Percentiles rank a stretch among this genome's conserved stretches.
phyloP scores from a whole-genome alignment of 37 sponge, comb jelly and placozoan genomes.

The Aplysina aerophoba region DNA sequence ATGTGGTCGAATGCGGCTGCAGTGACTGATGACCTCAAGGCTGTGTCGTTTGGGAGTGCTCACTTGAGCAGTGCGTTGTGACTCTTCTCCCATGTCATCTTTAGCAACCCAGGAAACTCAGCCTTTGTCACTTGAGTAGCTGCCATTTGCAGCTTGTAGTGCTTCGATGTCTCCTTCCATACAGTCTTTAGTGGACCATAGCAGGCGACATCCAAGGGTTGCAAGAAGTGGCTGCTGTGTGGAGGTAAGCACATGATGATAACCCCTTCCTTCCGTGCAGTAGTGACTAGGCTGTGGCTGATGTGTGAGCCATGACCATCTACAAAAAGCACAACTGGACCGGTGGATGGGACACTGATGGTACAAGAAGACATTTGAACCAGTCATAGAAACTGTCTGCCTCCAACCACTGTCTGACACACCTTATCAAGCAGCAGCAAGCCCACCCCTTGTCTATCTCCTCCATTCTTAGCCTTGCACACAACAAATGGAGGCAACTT shows the following conservation, averaged over 20 bases:
- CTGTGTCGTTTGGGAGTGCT: not conserved
- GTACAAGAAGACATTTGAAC: constrained; percentile 54
- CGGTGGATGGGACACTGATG: constrained; percentile 30
- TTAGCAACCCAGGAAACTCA: constrained; percentile 50
- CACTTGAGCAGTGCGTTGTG: not conserved
- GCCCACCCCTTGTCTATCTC: constrained; percentile 60
- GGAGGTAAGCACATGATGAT: constrained; percentile 63
- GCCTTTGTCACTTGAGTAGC: constrained; percentile 47
- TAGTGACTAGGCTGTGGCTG: constrained; percentile 24
- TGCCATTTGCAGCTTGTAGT: constrained; percentile 35
- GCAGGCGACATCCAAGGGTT: constrained; percentile 62
- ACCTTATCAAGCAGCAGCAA: constrained; percentile 49
- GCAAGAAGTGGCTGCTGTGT: constrained; percentile 53
- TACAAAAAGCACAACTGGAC: constrained; percentile 56
- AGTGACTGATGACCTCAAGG: not conserved
- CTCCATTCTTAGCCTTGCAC: constrained; percentile 64
- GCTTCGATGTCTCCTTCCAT: constrained; percentile 51
- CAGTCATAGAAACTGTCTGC: constrained; percentile 44
- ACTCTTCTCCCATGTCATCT: constrained; percentile 27
- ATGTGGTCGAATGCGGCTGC: constrained; percentile 1
- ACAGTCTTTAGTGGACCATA: constrained; percentile 57
- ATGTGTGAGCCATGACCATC: constrained; percentile 77
- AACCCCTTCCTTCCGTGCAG: constrained; percentile 40
- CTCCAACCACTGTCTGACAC: constrained; percentile 70
- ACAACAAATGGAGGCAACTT: constrained; percentile 64